Evolutionary conservation across 2,888 invertebrate species (phyloP), one percentile per base, ranked within the genome.

Genomic region (Cecidostiba fungosa): DNA sequence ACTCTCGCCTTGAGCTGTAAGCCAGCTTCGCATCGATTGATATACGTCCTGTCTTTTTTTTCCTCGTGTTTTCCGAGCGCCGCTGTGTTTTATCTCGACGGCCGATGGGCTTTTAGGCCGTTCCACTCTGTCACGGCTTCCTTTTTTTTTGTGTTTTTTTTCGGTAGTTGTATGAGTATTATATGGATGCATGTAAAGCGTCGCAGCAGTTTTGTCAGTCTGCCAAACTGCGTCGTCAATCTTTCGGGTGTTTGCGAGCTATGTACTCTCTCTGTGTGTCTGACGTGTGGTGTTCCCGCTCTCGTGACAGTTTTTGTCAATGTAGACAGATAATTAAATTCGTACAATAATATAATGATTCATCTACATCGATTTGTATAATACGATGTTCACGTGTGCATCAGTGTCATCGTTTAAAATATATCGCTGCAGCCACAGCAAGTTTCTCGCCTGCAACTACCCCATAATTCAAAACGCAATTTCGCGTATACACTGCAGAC

Each of bases 201-300:
- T 43, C n/a, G 72, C 43, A 10, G 43, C 72, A 43, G 72, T 72
- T 72, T 72, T 72, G 72, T 72, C 72, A 72, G 23, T 0, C 26
- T 43, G 72, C 72, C 72, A 72, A 72, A 23, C 72, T 19, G 59
- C 36, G 36, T 19, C 77, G 32, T 43, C 72, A 43, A 72, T 72
- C 39, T 43, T 72, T 72, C 23, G 39, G 39, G 12, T n/a, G 72
- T n/a, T 39, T 72, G 72, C 36, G 6, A 6, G 39, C 39, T 43
- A 43, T 1, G 12, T 1, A 43, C 39, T 12, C 39, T 39, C 36
- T 39, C 6, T 3, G 1, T 32, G 32, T 4, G 1, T 32, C 4
- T 32, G 36, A 36, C 36, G 36, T 6, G 36, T 36, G n/a, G n/a
- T 0, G 3, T 59, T 59, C 54, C 6, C n/a, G n/a, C n/a, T n/a